Conservation (phyloP, 2,113 vertebrate species). For the Stictonetta naevosa region DNA sequence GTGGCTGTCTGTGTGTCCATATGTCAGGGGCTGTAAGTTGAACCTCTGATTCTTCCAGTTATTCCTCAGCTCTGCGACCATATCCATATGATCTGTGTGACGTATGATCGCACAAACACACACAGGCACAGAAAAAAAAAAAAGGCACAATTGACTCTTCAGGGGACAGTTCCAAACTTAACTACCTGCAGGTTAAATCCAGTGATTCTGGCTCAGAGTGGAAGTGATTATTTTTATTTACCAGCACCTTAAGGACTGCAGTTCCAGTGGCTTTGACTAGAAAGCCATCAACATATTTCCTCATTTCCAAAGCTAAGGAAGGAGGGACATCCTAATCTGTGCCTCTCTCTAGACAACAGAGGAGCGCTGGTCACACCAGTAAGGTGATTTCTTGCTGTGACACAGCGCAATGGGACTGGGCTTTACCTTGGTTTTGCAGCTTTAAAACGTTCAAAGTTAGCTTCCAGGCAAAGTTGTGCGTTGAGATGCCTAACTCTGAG, state of each 20-base stretch:
- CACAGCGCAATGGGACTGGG: background rate
- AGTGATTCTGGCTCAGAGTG: background rate
- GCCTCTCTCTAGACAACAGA: background rate
- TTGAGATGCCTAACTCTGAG: background rate
- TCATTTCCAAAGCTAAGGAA: background rate
- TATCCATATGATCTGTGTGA: background rate
- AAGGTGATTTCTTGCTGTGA: background rate
- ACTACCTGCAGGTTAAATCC: background rate
- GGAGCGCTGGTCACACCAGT: fast-evolving
- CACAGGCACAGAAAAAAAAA: background rate
- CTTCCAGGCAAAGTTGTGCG: background rate
- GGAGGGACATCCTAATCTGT: background rate
- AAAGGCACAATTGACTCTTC: background rate
- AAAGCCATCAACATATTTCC: background rate
- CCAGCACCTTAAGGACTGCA: fast-evolving
- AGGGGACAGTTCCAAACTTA: background rate
- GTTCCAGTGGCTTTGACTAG: background rate
- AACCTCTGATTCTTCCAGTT: background rate
- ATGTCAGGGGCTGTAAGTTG: fast-evolving
- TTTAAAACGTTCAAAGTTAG: background rate
- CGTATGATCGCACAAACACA: no score
- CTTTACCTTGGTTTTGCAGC: background rate
- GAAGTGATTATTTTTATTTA: background rate
- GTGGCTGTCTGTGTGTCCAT: fast-evolving
- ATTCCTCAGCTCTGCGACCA: background rate